Conservation (phyloP, 2,797 vertebrate genomes). For the Amblyraja radiata region DNA sequence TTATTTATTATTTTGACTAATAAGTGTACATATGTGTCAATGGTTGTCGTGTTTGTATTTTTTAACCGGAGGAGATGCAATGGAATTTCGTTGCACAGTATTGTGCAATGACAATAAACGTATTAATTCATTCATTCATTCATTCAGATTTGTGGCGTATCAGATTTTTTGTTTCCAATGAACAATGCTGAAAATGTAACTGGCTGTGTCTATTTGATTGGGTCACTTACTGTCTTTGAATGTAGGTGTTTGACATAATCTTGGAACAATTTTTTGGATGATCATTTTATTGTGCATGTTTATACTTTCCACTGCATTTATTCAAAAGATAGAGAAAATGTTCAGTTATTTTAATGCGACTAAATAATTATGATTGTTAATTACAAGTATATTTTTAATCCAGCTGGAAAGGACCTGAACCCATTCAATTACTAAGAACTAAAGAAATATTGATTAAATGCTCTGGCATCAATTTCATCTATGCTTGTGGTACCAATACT, state of each 20-base stretch:
- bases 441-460: not conserved
- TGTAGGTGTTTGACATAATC: not conserved
- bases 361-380: slow-evolving; percentile 4
- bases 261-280: not conserved
- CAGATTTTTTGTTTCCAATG: not conserved
- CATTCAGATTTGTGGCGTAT: not conserved
- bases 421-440: not conserved
- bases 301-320: not conserved
- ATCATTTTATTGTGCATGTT: not conserved
- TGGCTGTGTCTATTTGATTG: not conserved
- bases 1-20: no score
- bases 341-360: not conserved
- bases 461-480: not conserved
- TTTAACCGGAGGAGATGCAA: no score
- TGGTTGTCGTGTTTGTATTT: no score
- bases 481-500: not conserved
- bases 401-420: not conserved
- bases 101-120: no score
- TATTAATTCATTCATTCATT: no score
- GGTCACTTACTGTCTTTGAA: not conserved
- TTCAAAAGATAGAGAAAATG: not conserved
- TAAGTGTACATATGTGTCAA: no score
- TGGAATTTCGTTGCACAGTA: no score
- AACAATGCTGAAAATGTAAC: not conserved
- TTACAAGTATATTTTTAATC: not conserved